Evolutionary conservation across 2,888 invertebrate genomes (phyloP), one percentile per base, ranked within the genome.

Genomic region (Amiota communis): DNA sequence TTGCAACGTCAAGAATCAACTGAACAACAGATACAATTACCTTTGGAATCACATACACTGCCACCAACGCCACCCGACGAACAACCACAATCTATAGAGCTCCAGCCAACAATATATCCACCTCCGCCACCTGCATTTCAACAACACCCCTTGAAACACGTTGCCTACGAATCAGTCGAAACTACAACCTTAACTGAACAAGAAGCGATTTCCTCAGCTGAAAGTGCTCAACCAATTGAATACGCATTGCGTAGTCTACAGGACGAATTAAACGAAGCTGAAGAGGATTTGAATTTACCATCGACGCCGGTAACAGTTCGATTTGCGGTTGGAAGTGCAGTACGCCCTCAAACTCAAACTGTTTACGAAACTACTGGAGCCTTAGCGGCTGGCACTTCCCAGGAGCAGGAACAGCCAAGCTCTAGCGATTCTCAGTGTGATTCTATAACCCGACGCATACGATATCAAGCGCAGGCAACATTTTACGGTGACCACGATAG

Each of bases 401-500:
- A 81, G 51, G 67, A 70, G 8, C 83, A 81, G 72, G 71, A 47
- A 65, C 79, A 76, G 75, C 82, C 78, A 70, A 88, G 88, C 74
- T 82, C 83, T 3, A 82, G 76, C 53, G 84, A 83, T 46, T 84
- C 85, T 8, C 81, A 78, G 36, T 85, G 91, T 90, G 90, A 91
- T 87, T 80, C 83, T 1, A 36, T 6, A 6, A 89, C 91, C 71
- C 90, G 92, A 11, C 91, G 92, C 20, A 91, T 92, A 72, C 91
- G 91, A 61, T 92, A 92, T 83, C 86, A 81, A 72, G 90, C 91
- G 75, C 92, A 92, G 78, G 88, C 91, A 72, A 91, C 92, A 1
- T 88, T 91, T 20, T 90, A 90, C 80, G 82, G 91, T 64, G 91
- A 92, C 79, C 92, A 92, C 87, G 92, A 92, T 83, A 88, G 91